Conservation (phyloP, 2,888 invertebrate genomes). For the Eledona agricola region DNA sequence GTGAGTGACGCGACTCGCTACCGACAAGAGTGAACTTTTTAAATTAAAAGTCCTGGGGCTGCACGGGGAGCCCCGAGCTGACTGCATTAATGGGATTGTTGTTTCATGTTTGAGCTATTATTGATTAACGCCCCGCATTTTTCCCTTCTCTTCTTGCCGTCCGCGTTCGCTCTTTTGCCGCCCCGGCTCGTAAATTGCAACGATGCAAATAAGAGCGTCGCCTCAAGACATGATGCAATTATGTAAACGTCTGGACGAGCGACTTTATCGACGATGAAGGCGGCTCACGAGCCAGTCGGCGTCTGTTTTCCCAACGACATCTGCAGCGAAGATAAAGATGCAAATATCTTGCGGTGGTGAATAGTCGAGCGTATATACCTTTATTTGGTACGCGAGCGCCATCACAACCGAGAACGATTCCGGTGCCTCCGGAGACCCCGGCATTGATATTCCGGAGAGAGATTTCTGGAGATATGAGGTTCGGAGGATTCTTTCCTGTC, state of each 20-base stretch:
- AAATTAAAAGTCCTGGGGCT: slow-evolving; percentile 56
- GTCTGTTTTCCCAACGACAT: background rate
- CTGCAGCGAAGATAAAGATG: slow-evolving; percentile 23
- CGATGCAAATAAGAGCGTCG: slow-evolving; percentile 13
- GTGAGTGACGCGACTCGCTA: slow-evolving; percentile 53
- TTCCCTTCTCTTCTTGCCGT: slow-evolving; percentile 6
- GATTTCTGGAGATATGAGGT: slow-evolving; percentile 49
- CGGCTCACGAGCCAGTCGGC: background rate
- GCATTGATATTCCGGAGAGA: slow-evolving; percentile 52
- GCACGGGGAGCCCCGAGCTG: slow-evolving; percentile 40
- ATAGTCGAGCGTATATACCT: slow-evolving; percentile 21
- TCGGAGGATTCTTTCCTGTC: slow-evolving; percentile 41
- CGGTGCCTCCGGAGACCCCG: no score
- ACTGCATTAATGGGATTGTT: slow-evolving; percentile 55
- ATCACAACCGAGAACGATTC: slow-evolving; percentile 13
- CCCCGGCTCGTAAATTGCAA: slow-evolving; percentile 14
- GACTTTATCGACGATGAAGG: slow-evolving; percentile 11
- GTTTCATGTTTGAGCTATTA: slow-evolving; percentile 51
- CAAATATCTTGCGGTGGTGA: slow-evolving; percentile 28
- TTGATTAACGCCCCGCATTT: slow-evolving; percentile 44
- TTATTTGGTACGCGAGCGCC: slow-evolving; percentile 28
- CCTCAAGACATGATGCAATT: slow-evolving; percentile 51
- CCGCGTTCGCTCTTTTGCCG: slow-evolving; percentile 14
- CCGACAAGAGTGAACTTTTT: slow-evolving; percentile 56
- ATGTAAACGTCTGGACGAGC: slow-evolving; percentile 53